A percentile compares a stretch with the other conserved stretches of the same genome.
Evolutionary conservation across 2,797 vertebrate genomes (phyloP).

Genomic region (Prionace glauca): DNA sequence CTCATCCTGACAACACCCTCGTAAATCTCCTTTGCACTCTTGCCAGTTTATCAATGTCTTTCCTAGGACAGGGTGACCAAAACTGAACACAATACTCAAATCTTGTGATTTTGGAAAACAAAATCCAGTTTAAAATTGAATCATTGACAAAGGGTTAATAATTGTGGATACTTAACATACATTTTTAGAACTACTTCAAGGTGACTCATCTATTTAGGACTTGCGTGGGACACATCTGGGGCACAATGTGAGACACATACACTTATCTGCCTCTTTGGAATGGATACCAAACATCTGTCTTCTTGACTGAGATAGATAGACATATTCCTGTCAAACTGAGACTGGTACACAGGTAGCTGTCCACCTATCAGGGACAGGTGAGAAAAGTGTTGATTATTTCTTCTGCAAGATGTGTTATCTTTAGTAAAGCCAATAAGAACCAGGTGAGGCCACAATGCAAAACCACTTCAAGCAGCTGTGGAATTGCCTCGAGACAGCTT

Average conservation of each 20-base stretch:
- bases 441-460: not conserved
- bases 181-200: not conserved
- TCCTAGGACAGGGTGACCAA: too few relatives aligned
- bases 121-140: not conserved
- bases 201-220: not conserved
- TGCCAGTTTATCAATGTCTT: too few relatives aligned
- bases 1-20: too few relatives aligned
- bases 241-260: not conserved
- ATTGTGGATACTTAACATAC: not conserved
- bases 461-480: not conserved
- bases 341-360: not conserved
- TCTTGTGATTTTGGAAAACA: not conserved
- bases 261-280: not conserved
- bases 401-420: not conserved
- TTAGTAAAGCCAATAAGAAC: too few relatives aligned
- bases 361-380: not conserved
- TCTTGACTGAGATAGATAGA: not conserved
- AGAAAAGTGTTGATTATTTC: not conserved
- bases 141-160: not conserved
- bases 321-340: not conserved
- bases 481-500: not conserved
- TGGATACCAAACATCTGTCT: not conserved
- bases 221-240: not conserved
- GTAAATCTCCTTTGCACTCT: too few relatives aligned
- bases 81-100: too few relatives aligned